Evolutionary conservation across 2,113 vertebrate species (phyloP).

Genomic region (Harpagus bidentatus): DNA sequence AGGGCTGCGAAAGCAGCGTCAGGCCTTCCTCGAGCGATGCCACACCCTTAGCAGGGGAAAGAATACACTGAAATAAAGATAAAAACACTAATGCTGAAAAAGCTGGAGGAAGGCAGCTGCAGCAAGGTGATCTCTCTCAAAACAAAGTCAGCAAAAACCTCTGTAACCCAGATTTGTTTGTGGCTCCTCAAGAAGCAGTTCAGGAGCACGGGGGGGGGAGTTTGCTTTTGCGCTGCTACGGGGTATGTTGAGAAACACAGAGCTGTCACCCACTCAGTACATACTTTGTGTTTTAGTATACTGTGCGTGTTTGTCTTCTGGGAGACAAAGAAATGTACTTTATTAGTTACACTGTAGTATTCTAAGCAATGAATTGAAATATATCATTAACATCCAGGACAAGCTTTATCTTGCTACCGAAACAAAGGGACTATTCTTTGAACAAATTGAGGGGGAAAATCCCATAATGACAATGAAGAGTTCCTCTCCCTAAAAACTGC

Average conservation of each 20-base stretch:
- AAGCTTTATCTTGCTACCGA: slow-evolving; percentile 66
- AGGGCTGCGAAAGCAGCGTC: not conserved
- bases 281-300: slow-evolving; percentile 23
- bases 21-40: not conserved
- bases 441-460: slow-evolving; percentile 63
- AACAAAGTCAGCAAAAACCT: not conserved
- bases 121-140: not conserved
- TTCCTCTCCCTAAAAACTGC: slow-evolving; percentile 69
- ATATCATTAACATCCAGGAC: slow-evolving; percentile 73
- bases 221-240: not conserved
- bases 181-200: not conserved
- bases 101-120: not conserved
- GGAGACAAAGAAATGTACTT: slow-evolving; percentile 64
- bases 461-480: slow-evolving; percentile 68
- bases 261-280: slow-evolving; percentile 64
- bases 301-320: slow-evolving; percentile 54
- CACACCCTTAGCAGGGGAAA: not conserved
- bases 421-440: slow-evolving; percentile 73
- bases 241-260: slow-evolving; percentile 30
- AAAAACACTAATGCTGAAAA: not conserved
- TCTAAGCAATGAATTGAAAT: slow-evolving; percentile 69
- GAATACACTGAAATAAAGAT: not conserved
- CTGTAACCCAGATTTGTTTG: not conserved
- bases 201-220: not conserved
- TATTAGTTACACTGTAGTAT: slow-evolving; percentile 63